Evolutionary conservation across 2,113 vertebrate genomes (phyloP), one percentile per base, ranked within the genome.

Genomic region (Clarias macrocephalus): DNA sequence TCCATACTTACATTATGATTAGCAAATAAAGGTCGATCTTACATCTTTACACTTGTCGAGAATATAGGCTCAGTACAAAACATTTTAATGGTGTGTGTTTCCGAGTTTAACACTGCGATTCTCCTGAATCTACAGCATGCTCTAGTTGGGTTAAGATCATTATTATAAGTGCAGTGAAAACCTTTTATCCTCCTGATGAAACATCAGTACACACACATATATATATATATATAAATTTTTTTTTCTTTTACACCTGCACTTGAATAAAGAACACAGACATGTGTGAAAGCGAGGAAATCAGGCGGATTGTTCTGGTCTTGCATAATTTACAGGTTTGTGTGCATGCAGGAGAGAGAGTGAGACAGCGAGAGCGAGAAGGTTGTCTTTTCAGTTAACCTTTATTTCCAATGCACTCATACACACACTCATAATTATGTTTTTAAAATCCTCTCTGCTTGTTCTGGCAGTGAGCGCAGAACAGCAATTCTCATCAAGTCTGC

Each of bases 401-500:
- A 79, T 88, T 85, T 75, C 60, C 81, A 76, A 25, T 80, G 23
- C 79, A 48, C 84, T 82, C 72, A 77, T 81, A 68, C 66, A 85
- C 66, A 80, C 68, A 80, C 80, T 86, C 59, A 66, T 85, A 88
- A 85, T 83, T 85, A 57, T 63, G 56, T 85, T 87, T 80, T 56
- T 60, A 54, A 79, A 86, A 87, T 72, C 77, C 65, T 30, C 68
- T 68, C 57, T 18, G 59, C 84, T 80, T 60, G 65, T 81, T 77
- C 48, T 72, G 25, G 30, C 90, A 90, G 91, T 90, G 66, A 80
- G 65, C 56, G 56, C 28, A 88, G 33, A 73, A 85, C 83, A 70
- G 88, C 88, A 70, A 83, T 77, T 91, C 92, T 92, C 93, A 91
- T 94, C 92, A 93, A 93, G 86, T 85, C 88, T 90, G 87, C 90